These are phyloP conservation scores for Chanos chanos DNA, from an alignment of 2,797 vertebrate genomes.

Conservation along the genomic window DNA sequence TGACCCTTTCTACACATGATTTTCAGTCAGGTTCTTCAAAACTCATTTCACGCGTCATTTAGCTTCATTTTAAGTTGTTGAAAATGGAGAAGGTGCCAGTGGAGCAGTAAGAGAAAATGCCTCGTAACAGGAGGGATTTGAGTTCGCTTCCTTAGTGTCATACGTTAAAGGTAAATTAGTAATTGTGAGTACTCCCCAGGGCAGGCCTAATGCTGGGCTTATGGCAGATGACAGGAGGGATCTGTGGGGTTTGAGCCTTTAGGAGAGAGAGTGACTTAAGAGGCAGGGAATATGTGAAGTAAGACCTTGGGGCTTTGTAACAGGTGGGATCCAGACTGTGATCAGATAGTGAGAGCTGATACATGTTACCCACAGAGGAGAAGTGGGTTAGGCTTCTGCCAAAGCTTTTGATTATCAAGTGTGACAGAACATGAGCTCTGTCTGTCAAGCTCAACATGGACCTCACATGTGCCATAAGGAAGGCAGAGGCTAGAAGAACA, in stretches of 20 bases:
- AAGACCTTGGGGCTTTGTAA: conserved; percentile 3
- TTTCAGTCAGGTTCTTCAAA: too few species aligned
- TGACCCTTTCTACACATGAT: too few species aligned
- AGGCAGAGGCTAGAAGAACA: conserved; percentile 8
- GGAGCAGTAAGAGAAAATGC: too few species aligned
- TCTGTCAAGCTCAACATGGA: conserved; percentile 8
- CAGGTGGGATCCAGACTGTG: conserved; percentile 43
- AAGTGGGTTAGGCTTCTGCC: neutral
- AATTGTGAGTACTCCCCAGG: neutral
- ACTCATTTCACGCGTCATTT: too few species aligned
- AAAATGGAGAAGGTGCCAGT: too few species aligned
- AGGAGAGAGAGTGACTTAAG: too few species aligned
- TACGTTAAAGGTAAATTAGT: too few species aligned
- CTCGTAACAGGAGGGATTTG: too few species aligned
- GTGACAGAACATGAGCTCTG: conserved; percentile 26
- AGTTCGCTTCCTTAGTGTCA: too few species aligned
- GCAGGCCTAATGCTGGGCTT: neutral
- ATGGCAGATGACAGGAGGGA: conserved; percentile 18
- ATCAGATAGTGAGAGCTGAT: conserved; percentile 25
- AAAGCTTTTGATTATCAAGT: conserved; percentile 29
- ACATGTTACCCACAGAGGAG: conserved; percentile 2
- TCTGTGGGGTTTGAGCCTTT: neutral
- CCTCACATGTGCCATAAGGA: conserved; percentile 25
- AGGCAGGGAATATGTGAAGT: neutral
- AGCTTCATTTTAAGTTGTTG: too few species aligned